Percentiles rank a stretch among this genome's conserved stretches.
Evolutionary conservation across 2,888 invertebrate genomes (phyloP).

Genomic region (Steinernema hermaphroditum): DNA sequence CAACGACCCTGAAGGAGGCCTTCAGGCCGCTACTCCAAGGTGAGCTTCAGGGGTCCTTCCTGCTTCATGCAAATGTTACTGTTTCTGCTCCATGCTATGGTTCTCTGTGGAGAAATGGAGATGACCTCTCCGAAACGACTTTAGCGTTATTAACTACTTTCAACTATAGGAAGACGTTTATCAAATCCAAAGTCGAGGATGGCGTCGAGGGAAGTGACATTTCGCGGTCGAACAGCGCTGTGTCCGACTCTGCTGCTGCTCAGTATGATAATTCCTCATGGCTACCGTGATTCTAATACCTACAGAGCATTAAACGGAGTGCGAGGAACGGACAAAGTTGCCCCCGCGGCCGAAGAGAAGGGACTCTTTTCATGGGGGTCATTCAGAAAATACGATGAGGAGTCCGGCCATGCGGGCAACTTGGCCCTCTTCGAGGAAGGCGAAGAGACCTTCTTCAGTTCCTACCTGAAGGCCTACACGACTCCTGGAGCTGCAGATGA

Average conservation of each 20-base stretch:
- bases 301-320: conserved; percentile 18
- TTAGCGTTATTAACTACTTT: too few relatives aligned
- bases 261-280: not conserved
- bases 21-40: not conserved
- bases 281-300: not conserved
- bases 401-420: conserved; percentile 28
- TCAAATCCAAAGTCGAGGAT: conserved; percentile 21
- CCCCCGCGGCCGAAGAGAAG: not conserved
- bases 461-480: conserved; percentile 60
- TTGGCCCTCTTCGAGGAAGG: conserved; percentile 63
- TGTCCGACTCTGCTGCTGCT: conserved; percentile 1
- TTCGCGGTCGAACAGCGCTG: conserved; percentile 7
- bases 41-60: not conserved
- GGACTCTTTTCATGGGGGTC: conserved; percentile 15
- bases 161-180: conserved; percentile 15
- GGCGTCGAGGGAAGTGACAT: conserved; percentile 22
- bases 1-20: not conserved
- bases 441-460: conserved; percentile 47
- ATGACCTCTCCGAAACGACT: too few relatives aligned
- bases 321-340: not conserved
- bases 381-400: not conserved
- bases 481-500: conserved; percentile 65
- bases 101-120: too few relatives aligned
- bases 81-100: too few relatives aligned
- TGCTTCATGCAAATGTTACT: too few relatives aligned